These are phyloP conservation scores for Neopipo cinnamomea DNA, from an alignment of 2,113 vertebrate species.

Conservation along the genomic window DNA sequence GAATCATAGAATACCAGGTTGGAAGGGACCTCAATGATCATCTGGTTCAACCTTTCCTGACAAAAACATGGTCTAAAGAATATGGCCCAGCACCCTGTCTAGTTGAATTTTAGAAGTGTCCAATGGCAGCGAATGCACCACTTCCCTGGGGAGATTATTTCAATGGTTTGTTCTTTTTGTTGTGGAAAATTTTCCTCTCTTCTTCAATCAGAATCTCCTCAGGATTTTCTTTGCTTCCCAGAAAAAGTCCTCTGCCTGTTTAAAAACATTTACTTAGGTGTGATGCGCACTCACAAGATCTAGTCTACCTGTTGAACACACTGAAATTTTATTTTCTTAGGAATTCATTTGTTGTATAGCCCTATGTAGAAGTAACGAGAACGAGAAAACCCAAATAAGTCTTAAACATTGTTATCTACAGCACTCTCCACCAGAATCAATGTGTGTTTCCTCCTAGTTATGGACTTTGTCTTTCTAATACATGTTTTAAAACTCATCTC, in stretches of 20 bases:
- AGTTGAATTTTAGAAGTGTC: background rate
- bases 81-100: background rate
- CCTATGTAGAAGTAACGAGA: background rate
- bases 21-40: background rate
- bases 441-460: background rate
- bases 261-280: background rate
- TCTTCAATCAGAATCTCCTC: background rate
- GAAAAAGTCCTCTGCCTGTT: background rate
- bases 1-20: background rate
- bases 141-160: background rate
- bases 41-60: background rate
- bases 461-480: background rate
- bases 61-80: background rate
- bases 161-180: background rate
- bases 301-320: background rate
- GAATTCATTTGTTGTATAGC: background rate
- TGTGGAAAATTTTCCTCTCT: background rate
- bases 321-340: background rate
- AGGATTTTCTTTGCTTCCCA: background rate
- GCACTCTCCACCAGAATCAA: background rate
- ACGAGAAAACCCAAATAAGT: background rate
- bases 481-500: background rate
- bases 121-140: background rate
- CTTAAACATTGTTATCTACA: background rate
- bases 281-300: background rate